These are phyloP conservation scores for Nannoperca obscura DNA, from an alignment of 2,797 vertebrate genomes.

Conservation along the genomic window DNA sequence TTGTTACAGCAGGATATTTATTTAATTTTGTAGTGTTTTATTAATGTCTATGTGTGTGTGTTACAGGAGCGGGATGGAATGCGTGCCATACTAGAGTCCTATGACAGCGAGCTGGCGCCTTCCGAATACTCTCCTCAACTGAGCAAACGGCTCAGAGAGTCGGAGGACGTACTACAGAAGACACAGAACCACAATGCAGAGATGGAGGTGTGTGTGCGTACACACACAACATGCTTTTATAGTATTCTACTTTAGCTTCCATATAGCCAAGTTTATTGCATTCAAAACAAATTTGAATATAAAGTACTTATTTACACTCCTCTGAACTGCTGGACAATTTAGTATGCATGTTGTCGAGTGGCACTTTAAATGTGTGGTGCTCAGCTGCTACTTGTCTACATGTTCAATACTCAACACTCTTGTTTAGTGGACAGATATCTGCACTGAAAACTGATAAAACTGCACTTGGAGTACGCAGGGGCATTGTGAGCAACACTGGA, in stretches of 20 bases:
- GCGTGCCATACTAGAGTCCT: conserved; percentile 94
- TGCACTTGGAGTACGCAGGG: neutral
- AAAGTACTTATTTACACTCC: neutral
- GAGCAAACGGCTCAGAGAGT: conserved; percentile 89
- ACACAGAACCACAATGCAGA: conserved; percentile 89
- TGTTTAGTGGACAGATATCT: conserved; percentile 10
- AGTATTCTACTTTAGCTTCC: neutral
- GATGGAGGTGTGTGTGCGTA: conserved; percentile 89
- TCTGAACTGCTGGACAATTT: neutral
- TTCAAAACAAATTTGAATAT: neutral
- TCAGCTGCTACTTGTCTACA: conserved; percentile 22
- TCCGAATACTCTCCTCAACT: conserved; percentile 92
- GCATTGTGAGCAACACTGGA: conserved; percentile 6
- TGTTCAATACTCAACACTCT: neutral
- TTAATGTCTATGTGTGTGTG: conserved; percentile 22
- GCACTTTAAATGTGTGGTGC: conserved; percentile 2
- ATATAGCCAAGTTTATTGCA: neutral
- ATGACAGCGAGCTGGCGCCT: conserved; percentile 91
- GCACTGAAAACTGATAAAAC: conserved; percentile 26
- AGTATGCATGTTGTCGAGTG: conserved; percentile 7
- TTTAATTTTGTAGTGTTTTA: neutral
- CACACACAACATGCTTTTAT: neutral
- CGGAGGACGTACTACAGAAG: conserved; percentile 92
- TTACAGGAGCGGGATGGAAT: conserved; percentile 94
- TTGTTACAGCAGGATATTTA: neutral